Conservation (phyloP, 2,113 vertebrate genomes). For the Cyprinodon brontotheroides region DNA sequence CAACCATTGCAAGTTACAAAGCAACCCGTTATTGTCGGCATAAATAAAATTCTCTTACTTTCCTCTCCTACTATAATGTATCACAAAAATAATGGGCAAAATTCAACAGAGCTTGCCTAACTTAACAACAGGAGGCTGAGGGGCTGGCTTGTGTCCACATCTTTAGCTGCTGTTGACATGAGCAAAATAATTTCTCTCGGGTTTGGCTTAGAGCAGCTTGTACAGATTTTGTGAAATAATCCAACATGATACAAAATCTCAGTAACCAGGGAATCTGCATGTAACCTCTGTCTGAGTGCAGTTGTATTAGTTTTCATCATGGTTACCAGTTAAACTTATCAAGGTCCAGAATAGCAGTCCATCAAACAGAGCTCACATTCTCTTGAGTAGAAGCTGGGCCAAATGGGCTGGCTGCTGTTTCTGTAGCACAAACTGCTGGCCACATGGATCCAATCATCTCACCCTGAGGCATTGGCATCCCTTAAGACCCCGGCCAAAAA, state of each 20-base stretch:
- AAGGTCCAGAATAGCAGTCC: conserved; percentile 60
- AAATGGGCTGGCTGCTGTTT: conserved; percentile 76
- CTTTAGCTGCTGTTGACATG: conserved; percentile 63
- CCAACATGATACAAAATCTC: conserved; percentile 36
- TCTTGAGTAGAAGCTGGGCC: conserved; percentile 61
- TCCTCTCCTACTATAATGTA: conserved; percentile 44
- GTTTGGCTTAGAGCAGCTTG: conserved; percentile 55
- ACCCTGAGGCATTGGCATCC: conserved; percentile 73
- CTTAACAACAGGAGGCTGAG: conserved; percentile 8
- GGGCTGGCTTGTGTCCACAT: conserved; percentile 37
- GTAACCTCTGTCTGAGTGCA: conserved; percentile 47
- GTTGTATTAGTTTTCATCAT: conserved; percentile 56
- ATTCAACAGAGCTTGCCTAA: conserved; percentile 36
- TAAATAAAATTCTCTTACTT: conserved; percentile 35
- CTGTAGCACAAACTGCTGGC: conserved; percentile 61
- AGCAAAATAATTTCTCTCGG: conserved; percentile 47
- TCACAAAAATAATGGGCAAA: conserved; percentile 53
- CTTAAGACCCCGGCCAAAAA: conserved; percentile 61
- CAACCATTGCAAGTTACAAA: conserved; percentile 23
- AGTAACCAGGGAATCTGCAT: conserved; percentile 31
- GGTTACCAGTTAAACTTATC: conserved; percentile 53
- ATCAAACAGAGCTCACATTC: conserved; percentile 74
- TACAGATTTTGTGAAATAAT: conserved; percentile 41
- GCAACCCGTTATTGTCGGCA: conserved; percentile 13
- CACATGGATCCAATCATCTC: conserved; percentile 71